phyloP scores from a whole-genome alignment of 2,888 invertebrate species.

The Trichogramma dendrolimi region DNA sequence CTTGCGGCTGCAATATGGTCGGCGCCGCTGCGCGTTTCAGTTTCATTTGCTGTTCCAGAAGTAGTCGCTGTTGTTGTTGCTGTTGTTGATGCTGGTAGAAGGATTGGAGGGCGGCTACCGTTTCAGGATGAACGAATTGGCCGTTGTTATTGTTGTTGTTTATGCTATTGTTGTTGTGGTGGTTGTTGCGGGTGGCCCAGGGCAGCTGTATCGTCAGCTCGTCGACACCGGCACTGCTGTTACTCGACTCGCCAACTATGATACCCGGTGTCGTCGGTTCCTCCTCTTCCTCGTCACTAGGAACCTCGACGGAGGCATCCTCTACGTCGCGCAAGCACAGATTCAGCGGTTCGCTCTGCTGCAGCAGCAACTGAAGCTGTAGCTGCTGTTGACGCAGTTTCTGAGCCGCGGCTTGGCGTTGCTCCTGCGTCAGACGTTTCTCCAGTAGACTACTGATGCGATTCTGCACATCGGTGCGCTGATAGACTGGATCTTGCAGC shows the following conservation, averaged over 20 bases:
- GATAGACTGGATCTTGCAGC: slow-evolving; percentile 41
- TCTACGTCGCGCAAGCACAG: slow-evolving; percentile 75
- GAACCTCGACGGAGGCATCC: slow-evolving; percentile 53
- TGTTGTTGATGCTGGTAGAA: slow-evolving; percentile 36
- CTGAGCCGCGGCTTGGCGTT: slow-evolving; percentile 44
- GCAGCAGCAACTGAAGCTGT: slow-evolving; percentile 50
- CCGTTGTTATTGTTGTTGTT: too few species aligned
- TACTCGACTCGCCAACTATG: slow-evolving; percentile 26
- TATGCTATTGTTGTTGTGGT: too few species aligned
- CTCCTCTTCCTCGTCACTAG: slow-evolving; percentile 53
- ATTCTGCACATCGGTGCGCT: slow-evolving; percentile 65
- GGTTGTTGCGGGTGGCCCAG: background rate
- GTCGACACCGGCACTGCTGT: slow-evolving; percentile 26
- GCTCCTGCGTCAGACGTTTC: slow-evolving; percentile 66
- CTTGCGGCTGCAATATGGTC: slow-evolving; percentile 12
- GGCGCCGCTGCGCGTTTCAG: slow-evolving; percentile 25
- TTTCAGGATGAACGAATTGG: too few species aligned
- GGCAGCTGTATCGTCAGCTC: slow-evolving; percentile 14
- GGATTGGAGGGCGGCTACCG: slow-evolving; percentile 11
- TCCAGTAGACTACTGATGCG: slow-evolving; percentile 68
- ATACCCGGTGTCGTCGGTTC: slow-evolving; percentile 53
- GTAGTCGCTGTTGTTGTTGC: slow-evolving; percentile 43
- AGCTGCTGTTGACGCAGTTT: slow-evolving; percentile 41
- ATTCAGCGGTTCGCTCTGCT: slow-evolving; percentile 74
- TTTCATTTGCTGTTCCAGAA: slow-evolving; percentile 5